These are phyloP conservation scores for Spinibarbus caldwelli DNA, from an alignment of 2,797 vertebrate genomes.

Conservation along the genomic window DNA sequence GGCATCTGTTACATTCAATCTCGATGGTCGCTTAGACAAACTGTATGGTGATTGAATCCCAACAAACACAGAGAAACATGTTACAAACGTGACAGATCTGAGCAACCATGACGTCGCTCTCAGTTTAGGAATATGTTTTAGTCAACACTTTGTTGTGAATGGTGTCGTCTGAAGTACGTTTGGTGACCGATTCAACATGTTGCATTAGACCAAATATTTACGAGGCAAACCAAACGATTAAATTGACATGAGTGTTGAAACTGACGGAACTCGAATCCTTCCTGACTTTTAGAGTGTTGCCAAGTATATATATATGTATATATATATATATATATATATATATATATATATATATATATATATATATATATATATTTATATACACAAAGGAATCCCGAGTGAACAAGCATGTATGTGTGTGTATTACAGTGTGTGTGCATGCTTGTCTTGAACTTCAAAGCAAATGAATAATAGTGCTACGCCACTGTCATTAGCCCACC, in stretches of 20 bases:
- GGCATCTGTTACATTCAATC: slow-evolving; percentile 61
- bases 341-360: slow-evolving; percentile 21
- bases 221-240: not conserved
- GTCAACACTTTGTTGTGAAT: slow-evolving; percentile 19
- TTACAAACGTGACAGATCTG: slow-evolving; percentile 26
- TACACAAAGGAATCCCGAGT: not conserved
- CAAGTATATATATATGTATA: slow-evolving; percentile 8
- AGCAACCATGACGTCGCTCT: slow-evolving; percentile 18
- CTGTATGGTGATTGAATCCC: slow-evolving; percentile 43
- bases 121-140: slow-evolving; percentile 32
- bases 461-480: slow-evolving; percentile 9
- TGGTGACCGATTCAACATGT: slow-evolving; percentile 21
- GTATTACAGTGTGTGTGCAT: not conserved
- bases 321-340: not conserved
- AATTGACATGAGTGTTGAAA: not conserved
- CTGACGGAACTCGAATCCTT: not conserved
- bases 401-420: slow-evolving; percentile 9
- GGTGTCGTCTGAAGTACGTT: not conserved
- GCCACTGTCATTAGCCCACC: not conserved
- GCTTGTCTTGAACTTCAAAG: slow-evolving; percentile 15
- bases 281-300: slow-evolving; percentile 22
- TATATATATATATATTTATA: not conserved
- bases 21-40: slow-evolving; percentile 52
- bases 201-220: not conserved
- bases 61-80: slow-evolving; percentile 48